Evolutionary conservation across 2,888 invertebrate genomes (phyloP).

Genomic region (Harpalus rubripes): DNA sequence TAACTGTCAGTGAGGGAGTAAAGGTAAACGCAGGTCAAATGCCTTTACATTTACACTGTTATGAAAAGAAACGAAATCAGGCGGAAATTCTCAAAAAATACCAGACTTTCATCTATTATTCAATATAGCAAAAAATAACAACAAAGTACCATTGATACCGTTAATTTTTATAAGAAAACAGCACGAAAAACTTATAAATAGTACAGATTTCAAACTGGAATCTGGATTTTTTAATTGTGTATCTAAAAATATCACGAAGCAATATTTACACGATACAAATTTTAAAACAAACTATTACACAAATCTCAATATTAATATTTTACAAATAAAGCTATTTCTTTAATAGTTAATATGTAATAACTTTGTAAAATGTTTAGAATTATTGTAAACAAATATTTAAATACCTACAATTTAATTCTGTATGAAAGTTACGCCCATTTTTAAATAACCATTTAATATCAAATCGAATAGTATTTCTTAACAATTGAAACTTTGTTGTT

Average conservation of each 20-base stretch:
- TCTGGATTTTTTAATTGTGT: constrained; percentile 54
- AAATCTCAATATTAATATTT: too few relatives aligned
- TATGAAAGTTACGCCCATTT: constrained; percentile 39
- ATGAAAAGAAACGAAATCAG: constrained; percentile 49
- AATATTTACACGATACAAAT: constrained; percentile 43
- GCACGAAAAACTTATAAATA: constrained; percentile 21
- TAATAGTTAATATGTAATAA: neutral
- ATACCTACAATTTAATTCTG: neutral
- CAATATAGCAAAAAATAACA: constrained; percentile 1
- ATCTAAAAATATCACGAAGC: constrained; percentile 60
- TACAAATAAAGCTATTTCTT: too few relatives aligned
- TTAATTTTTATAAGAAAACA: constrained; percentile 5
- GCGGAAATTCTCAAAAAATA: constrained; percentile 7
- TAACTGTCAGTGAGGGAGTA: constrained; percentile 66
- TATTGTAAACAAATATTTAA: neutral
- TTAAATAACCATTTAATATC: constrained; percentile 31
- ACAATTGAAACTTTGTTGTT: neutral
- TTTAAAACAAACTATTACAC: neutral
- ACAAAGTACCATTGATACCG: neutral
- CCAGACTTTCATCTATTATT: constrained; percentile 15
- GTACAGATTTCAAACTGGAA: constrained; percentile 19
- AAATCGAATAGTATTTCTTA: neutral
- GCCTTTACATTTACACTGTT: constrained; percentile 65
- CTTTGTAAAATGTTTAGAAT: neutral
- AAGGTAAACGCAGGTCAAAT: constrained; percentile 66